Evolutionary conservation across 2,888 invertebrate species (phyloP), one percentile per base, ranked within the genome.

Genomic region (Drosophila setosimentum): DNA sequence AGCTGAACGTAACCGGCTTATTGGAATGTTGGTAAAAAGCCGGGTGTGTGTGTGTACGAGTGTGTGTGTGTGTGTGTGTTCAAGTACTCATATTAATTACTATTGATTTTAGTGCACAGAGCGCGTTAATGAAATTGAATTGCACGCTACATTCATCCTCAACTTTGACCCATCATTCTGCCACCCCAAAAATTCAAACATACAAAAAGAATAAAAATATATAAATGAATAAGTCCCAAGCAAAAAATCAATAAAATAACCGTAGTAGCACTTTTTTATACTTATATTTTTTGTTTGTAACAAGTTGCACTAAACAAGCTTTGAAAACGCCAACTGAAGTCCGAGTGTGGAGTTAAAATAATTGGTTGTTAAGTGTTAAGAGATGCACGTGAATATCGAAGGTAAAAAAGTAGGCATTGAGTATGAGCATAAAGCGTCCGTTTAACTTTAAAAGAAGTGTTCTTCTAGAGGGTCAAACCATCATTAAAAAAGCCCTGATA

Each of bases 81-180:
- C 60, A 84, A 89, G 89, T 86, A 80, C 85, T 89, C 87, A 82
- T 88, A 88, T 90, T 87, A 87, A 87, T 87, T 87, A 88, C 90
- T 87, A 87, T 87, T 86, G 87, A 87, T 87, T 87, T 87, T 86
- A 73, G 87, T 88, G 71, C 89, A 65, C 78, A 30, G 54, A 60
- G 79, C 80, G 83, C 90, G 87, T 88, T 90, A 87, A 87, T 87
- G 87, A 87, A 90, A 90, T 87, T 87, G 87, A 90, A 88, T 72
- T 77, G 82, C 79, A 83, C 59, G 69, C 78, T 68, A 83, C 65
- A 76, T 80, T 6, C 29, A 5, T 16, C 21, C 11, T 3, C 27
- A 45, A 30, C 40, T 49, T 55, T 16, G 37, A 37, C n/a, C 11
- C 53, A 18, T 21, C 24, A 35, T 29, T 24, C 3, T 10, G 13